Percentiles rank a stretch among this genome's conserved stretches.
Evolutionary conservation across 2,888 invertebrate genomes (phyloP).

Genomic region (Epinotia ramella): DNA sequence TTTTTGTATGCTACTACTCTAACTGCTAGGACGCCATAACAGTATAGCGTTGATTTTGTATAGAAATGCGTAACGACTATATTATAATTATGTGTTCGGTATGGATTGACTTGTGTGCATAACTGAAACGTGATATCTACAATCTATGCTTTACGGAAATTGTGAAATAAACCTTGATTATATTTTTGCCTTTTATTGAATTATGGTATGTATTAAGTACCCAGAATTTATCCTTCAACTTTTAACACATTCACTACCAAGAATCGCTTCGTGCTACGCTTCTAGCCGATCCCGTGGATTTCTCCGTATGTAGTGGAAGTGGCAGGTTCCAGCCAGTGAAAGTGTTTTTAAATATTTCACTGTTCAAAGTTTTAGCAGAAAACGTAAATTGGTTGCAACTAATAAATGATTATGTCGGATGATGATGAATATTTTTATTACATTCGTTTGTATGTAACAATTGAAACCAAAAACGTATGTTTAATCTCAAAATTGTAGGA

Average conservation of each 20-base stretch:
- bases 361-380: too few species aligned
- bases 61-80: conserved; percentile 74
- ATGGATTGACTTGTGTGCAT: conserved; percentile 83
- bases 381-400: too few species aligned
- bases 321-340: too few species aligned
- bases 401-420: too few species aligned
- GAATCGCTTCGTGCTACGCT: too few species aligned
- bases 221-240: not conserved
- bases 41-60: conserved; percentile 76
- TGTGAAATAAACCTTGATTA: conserved; percentile 84
- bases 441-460: too few species aligned
- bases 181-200: conserved; percentile 56
- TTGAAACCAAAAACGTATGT: too few species aligned
- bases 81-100: conserved; percentile 72
- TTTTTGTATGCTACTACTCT: conserved; percentile 82
- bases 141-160: conserved; percentile 84
- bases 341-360: too few species aligned
- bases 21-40: conserved; percentile 79
- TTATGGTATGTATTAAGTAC: not conserved
- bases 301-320: too few species aligned
- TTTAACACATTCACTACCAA: not conserved
- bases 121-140: conserved; percentile 85
- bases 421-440: too few species aligned
- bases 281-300: too few species aligned
- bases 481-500: too few species aligned